Evolutionary conservation across 1,140 invertebrate species (phyloP), one percentile per base, ranked within the genome.

Genomic region (Drosophila sproati): DNA sequence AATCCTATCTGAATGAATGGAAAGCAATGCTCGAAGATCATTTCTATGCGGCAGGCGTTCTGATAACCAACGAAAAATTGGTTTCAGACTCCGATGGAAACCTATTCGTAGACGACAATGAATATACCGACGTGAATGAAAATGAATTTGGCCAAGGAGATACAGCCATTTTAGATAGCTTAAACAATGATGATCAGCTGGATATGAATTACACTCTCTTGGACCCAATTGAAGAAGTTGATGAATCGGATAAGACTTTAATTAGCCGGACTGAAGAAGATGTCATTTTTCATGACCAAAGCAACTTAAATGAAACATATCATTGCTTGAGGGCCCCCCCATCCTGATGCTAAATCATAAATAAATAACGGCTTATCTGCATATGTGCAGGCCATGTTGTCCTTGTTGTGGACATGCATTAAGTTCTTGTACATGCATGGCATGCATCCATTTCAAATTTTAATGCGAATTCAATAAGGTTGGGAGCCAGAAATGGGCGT

Each of bases 361-460:
- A 60, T 60, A 60, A 34, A 47, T 59, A 47, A 47, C 6, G 3
- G 37, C 43, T 52, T 54, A 43, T 56, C 56, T 45, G 48, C 29
- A 41, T 43, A 28, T 35, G 10, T 5, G n/a, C 54, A 20, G 48
- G 29, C 29, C 28, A 35, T 48, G 62, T 48, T 50, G 10, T 31
- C 43, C 12, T 47, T 50, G 10, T 43, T 41, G 29, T 51, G 32
- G 3, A 37, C 29, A 39, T 43, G 6, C 7, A 10, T 67, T 31
- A 8, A 60, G 54, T 70, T 77, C 76, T 69, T 88, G 80, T 72
- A 56, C 62, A 69, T 82, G 80, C 83, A 87, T 87, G 80, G 80
- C 83, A 87, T 88, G 79, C 87, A 89, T 89, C 85, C 85, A 79
- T 89, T 89, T 72, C 85, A 73, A 83, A 87, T 88, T 87, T 87